Evolutionary conservation across 2,113 vertebrate species (phyloP).

Genomic region (Lasiurus borealis): DNA sequence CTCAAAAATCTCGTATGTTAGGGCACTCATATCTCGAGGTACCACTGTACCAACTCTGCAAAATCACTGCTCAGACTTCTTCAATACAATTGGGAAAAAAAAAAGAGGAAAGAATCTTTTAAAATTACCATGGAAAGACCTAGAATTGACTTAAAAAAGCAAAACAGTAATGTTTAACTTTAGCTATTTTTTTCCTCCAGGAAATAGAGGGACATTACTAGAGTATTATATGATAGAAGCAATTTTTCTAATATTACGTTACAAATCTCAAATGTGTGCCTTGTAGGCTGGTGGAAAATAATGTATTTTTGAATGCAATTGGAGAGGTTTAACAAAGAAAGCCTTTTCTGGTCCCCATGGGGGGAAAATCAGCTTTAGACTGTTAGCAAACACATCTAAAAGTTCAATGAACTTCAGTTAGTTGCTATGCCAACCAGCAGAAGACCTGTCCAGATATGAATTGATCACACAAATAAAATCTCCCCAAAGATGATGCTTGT

Average conservation of each 20-base stretch:
- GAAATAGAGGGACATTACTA: slow-evolving; percentile 15
- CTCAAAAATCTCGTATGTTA: too few species aligned
- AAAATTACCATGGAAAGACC: neutral
- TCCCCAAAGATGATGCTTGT: slow-evolving; percentile 81
- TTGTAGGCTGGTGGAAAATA: slow-evolving; percentile 67
- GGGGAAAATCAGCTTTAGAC: slow-evolving; percentile 72
- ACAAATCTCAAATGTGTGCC: slow-evolving; percentile 40
- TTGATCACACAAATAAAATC: slow-evolving; percentile 85
- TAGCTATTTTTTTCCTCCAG: neutral
- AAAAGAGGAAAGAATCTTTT: neutral
- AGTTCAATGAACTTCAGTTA: slow-evolving; percentile 85
- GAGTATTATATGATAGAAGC: slow-evolving; percentile 44
- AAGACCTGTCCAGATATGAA: slow-evolving; percentile 85
- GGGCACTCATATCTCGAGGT: too few species aligned
- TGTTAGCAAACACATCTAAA: slow-evolving; percentile 81
- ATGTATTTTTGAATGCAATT: slow-evolving; percentile 76
- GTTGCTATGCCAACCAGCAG: slow-evolving; percentile 85
- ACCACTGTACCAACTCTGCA: neutral
- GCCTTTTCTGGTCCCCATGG: slow-evolving; percentile 68
- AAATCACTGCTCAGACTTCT: neutral
- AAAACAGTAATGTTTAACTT: neutral
- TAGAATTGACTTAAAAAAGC: neutral
- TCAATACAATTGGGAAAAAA: neutral
- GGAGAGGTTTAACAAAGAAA: slow-evolving; percentile 80
- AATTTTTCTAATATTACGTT: slow-evolving; percentile 62